These are phyloP conservation scores for Eulemur rufifrons DNA, from an alignment of 2,113 vertebrate species.

Conservation along the genomic window DNA sequence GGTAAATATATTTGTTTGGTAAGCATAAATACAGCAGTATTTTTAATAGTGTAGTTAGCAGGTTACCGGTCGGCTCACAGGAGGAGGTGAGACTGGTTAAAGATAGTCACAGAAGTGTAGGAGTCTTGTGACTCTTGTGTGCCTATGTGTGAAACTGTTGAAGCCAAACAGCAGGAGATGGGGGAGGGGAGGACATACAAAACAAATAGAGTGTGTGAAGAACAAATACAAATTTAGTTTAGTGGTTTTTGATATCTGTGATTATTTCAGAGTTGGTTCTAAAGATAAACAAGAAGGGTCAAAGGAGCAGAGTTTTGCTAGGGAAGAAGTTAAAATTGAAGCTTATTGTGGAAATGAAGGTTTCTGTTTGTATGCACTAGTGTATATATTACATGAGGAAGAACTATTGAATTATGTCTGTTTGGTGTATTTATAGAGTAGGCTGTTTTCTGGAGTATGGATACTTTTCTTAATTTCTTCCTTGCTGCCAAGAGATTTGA, in stretches of 20 bases:
- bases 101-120: neutral
- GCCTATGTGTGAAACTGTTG: neutral
- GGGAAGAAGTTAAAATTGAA: slow-evolving; percentile 13
- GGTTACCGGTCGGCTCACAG: neutral
- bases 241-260: neutral
- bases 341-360: neutral
- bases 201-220: neutral
- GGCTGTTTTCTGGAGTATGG: neutral
- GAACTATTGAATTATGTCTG: neutral
- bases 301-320: neutral
- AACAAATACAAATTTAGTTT: neutral
- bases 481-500: neutral
- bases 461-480: neutral
- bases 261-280: slow-evolving; percentile 9
- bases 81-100: neutral
- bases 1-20: neutral
- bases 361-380: neutral
- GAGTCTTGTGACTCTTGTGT: neutral
- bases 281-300: neutral
- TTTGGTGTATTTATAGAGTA: neutral
- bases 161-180: neutral
- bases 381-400: neutral
- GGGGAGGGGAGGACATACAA: neutral
- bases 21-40: neutral
- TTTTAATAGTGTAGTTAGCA: neutral